Base-by-base conservation (phyloP, 2,797 vertebrate species). In the Poecilia gillii region DNA sequence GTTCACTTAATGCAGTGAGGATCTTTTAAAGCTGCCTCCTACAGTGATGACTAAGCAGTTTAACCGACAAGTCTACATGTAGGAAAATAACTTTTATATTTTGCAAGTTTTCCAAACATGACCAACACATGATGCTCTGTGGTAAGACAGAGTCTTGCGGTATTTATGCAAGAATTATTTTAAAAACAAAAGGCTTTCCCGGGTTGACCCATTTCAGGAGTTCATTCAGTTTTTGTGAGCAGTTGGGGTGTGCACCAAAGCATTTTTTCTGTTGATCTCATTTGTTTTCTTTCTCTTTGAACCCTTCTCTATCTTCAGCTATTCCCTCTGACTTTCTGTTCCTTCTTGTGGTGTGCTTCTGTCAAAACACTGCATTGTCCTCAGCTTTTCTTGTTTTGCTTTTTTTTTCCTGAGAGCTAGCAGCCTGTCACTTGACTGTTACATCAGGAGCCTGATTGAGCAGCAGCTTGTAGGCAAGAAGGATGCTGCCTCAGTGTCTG, bases 31-130 rank as follows among this genome's bases (percentile, higher is more conserved):
- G 71, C 43, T 46, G 33, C 20, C 28, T 59, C 55, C 62, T 18
- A 8, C 73, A 66, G 79, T 76, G 74, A 89, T 92, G 93, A 94
- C 90, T 86, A 79, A 93, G 91, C 89, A 91, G 59, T 76, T 78
- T 74, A n/a, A 66, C 81, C 73, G 78, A 82, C 78, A 74, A 80
- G 62, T 74, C 47, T 79, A 49, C 16, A 62, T 74, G 31, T 74
- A 41, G 45, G 33, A 80, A 70, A 70, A 33, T 20, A 75, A 46
- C 36, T 73, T 4, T 70, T 59, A 74, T 18, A 20, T 72, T 53
- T 31, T 74, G 68, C 81, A 82, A 43, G 33, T 72, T 85, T 80
- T 77, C 74, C 79, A 57, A 31, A 59, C 18, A 6, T 43, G 20
- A 25, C 16, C 36, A 57, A 6, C 59, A 78, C 57, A 25, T 74